These are phyloP conservation scores for Drosophila asahinai DNA, from an alignment of 1,140 invertebrate species.

Conservation along the genomic window DNA sequence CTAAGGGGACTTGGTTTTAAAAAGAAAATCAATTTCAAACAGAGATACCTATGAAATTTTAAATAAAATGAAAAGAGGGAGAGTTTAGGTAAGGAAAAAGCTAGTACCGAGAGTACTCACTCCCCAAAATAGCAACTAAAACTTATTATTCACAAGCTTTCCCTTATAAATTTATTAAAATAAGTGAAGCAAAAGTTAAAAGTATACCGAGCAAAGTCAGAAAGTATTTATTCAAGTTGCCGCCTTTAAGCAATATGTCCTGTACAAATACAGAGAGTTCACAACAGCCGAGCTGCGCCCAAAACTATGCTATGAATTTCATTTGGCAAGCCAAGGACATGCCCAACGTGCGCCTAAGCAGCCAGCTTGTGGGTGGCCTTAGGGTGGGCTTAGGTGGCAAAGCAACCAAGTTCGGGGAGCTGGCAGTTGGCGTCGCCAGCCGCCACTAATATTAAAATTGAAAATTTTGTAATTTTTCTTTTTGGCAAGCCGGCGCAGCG, in stretches of 20 bases:
- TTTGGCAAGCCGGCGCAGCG: slow-evolving; percentile 78
- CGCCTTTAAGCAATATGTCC: slow-evolving; percentile 34
- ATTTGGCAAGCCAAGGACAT: slow-evolving; percentile 83
- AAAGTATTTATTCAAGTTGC: slow-evolving; percentile 12
- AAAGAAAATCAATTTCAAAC: neutral
- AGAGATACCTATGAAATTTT: too few species aligned
- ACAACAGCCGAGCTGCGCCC: slow-evolving; percentile 57
- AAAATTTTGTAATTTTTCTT: slow-evolving; percentile 84
- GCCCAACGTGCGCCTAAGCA: slow-evolving; percentile 79
- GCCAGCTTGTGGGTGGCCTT: slow-evolving; percentile 33
- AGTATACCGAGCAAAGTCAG: neutral
- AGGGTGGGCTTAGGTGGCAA: slow-evolving; percentile 1
- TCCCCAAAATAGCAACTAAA: neutral
- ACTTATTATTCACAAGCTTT: neutral
- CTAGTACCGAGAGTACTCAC: too few species aligned
- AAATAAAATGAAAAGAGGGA: too few species aligned
- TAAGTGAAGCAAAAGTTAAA: neutral
- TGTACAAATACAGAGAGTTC: slow-evolving; percentile 55
- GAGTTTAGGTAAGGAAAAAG: too few species aligned
- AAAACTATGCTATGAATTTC: slow-evolving; percentile 81
- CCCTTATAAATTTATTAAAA: neutral
- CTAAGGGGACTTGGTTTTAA: slow-evolving; percentile 11
- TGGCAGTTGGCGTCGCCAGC: slow-evolving; percentile 78
- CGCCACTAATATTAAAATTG: slow-evolving; percentile 83
- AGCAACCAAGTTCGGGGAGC: slow-evolving; percentile 1